Evolutionary conservation across 2,113 vertebrate genomes (phyloP).

Genomic region (Ifrita kowaldi): DNA sequence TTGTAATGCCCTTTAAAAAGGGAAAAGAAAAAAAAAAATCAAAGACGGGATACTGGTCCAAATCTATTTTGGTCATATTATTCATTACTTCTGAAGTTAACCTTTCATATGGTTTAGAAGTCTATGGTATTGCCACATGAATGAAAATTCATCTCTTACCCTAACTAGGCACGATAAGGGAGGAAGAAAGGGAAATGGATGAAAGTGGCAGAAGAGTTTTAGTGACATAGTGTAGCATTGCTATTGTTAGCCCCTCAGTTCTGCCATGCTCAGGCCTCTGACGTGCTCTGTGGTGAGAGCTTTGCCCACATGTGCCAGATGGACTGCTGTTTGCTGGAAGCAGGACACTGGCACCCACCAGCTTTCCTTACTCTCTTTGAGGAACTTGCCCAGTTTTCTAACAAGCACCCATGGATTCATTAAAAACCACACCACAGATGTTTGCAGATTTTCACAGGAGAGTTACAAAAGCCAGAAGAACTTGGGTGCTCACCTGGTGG

Average conservation of each 20-base stretch:
- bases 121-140: background rate
- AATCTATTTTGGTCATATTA: constrained; percentile 24
- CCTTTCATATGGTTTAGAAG: background rate
- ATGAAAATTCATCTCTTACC: background rate
- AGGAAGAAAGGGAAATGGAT: background rate
- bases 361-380: background rate
- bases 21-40: background rate
- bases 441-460: background rate
- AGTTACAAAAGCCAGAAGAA: background rate
- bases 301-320: background rate
- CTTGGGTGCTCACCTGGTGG: background rate
- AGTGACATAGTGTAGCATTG: background rate
- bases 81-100: constrained; percentile 25
- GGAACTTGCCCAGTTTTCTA: background rate
- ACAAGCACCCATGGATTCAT: background rate
- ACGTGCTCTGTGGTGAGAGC: background rate
- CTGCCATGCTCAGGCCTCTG: background rate
- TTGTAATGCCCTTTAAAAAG: background rate
- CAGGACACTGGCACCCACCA: background rate
- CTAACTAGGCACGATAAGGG: background rate
- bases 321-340: background rate
- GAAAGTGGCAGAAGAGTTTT: background rate
- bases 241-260: background rate
- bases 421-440: background rate
- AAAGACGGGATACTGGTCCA: background rate